A percentile compares a stretch with the other conserved stretches of the same genome.
These are phyloP conservation scores for Trachymyrmex cornetzi DNA, from an alignment of 1,140 invertebrate species.

Conservation along the genomic window DNA sequence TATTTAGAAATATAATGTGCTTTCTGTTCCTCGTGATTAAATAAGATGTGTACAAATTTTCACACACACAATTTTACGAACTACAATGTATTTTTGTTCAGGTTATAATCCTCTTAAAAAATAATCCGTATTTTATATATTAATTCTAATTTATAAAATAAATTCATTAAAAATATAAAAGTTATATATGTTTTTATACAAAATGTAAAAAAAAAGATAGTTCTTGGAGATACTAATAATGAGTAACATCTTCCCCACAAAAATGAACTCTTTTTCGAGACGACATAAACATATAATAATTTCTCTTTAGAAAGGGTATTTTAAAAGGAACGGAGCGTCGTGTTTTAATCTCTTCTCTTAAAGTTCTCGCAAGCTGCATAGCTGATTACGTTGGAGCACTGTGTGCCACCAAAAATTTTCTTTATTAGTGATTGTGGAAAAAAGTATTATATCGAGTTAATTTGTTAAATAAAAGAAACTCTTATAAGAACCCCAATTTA, in stretches of 20 bases:
- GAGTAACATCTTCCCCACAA: neutral
- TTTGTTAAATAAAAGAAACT: slow-evolving; percentile 18
- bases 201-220: neutral
- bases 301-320: slow-evolving; percentile 15
- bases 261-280: neutral
- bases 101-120: neutral
- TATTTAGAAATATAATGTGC: slow-evolving; percentile 1
- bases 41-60: neutral
- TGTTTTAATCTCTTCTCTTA: slow-evolving; percentile 40
- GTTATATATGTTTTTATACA: neutral
- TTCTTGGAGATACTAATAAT: neutral
- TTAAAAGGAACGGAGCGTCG: neutral
- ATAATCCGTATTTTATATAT: neutral
- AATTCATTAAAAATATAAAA: neutral
- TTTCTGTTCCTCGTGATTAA: neutral
- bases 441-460: slow-evolving; percentile 9
- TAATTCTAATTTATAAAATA: neutral
- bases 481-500: neutral
- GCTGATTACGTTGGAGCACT: slow-evolving; percentile 24
- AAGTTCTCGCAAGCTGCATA: slow-evolving; percentile 41
- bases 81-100: neutral
- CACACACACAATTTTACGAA: slow-evolving; percentile 14
- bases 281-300: slow-evolving; percentile 15
- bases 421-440: slow-evolving; percentile 1
- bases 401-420: slow-evolving; percentile 19